Evolutionary conservation across 1,140 invertebrate species (phyloP).

Genomic region (Gryon sp.): DNA sequence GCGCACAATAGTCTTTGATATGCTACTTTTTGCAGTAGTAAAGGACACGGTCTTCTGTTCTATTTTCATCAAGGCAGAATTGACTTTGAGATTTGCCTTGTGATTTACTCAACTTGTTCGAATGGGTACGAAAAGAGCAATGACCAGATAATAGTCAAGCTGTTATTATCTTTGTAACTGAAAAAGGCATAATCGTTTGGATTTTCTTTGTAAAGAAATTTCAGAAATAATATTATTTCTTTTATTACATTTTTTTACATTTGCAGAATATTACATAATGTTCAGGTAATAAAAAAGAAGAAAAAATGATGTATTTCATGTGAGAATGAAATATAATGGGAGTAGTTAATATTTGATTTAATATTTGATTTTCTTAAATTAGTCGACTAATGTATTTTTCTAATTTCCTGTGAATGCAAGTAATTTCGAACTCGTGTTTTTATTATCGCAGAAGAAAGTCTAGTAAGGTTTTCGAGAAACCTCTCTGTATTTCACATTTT

Average conservation of each 20-base stretch:
- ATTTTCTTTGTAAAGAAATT: too few relatives aligned
- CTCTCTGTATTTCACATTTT: conserved; percentile 51
- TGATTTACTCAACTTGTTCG: conserved; percentile 39
- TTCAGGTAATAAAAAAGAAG: too few relatives aligned
- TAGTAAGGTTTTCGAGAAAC: conserved; percentile 35
- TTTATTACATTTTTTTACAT: too few relatives aligned
- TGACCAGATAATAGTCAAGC: conserved; percentile 13
- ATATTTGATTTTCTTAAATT: too few relatives aligned
- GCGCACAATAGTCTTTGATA: conserved; percentile 16
- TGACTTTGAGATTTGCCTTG: conserved; percentile 44
- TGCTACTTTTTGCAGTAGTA: conserved; percentile 8
- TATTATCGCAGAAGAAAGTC: conserved; percentile 22
- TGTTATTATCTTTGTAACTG: conserved; percentile 3
- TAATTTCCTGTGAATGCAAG: too few relatives aligned
- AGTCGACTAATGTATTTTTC: too few relatives aligned
- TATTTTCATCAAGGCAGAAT: conserved; percentile 22
- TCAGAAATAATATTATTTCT: too few relatives aligned
- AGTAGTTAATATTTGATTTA: too few relatives aligned
- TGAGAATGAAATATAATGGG: too few relatives aligned
- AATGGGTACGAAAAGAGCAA: conserved; percentile 22
- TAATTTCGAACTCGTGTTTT: conserved; percentile 14
- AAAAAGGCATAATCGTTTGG: too few relatives aligned
- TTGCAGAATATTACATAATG: too few relatives aligned
- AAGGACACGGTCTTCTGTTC: conserved; percentile 27
- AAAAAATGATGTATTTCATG: too few relatives aligned